Percentiles rank a stretch among this genome's conserved stretches.
These are phyloP conservation scores for Ochropleura plecta DNA, from an alignment of 2,888 invertebrate genomes.

Conservation along the genomic window DNA sequence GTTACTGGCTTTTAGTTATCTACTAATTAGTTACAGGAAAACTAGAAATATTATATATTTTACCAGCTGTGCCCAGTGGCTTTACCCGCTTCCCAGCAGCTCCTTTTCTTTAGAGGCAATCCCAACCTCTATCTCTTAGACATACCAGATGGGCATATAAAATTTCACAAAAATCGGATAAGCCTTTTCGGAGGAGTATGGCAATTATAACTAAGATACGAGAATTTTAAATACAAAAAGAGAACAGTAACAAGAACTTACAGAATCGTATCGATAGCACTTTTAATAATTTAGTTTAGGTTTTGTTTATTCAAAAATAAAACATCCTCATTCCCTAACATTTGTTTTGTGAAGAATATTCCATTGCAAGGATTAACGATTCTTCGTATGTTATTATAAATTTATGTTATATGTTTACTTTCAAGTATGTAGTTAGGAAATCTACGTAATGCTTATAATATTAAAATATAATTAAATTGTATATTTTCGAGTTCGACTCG, in stretches of 20 bases:
- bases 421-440: conserved; percentile 19
- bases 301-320: background rate
- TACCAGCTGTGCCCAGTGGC: no score
- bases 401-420: conserved; percentile 22
- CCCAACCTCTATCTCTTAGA: no score
- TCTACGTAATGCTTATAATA: conserved; percentile 36
- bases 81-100: no score
- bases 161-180: no score
- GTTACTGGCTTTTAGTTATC: background rate
- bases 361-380: conserved; percentile 20
- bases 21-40: background rate
- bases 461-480: conserved; percentile 60
- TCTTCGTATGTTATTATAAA: conserved; percentile 11
- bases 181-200: no score
- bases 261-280: background rate
- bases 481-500: conserved; percentile 78
- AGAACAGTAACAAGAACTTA: background rate
- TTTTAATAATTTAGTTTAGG: background rate
- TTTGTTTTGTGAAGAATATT: background rate
- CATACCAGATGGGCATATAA: no score
- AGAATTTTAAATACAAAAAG: no score
- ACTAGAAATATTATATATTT: background rate
- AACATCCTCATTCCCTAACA: background rate
- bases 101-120: no score
- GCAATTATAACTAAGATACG: no score